Conservation (phyloP, 2,888 invertebrate genomes). For the Choreutis nemorana region DNA sequence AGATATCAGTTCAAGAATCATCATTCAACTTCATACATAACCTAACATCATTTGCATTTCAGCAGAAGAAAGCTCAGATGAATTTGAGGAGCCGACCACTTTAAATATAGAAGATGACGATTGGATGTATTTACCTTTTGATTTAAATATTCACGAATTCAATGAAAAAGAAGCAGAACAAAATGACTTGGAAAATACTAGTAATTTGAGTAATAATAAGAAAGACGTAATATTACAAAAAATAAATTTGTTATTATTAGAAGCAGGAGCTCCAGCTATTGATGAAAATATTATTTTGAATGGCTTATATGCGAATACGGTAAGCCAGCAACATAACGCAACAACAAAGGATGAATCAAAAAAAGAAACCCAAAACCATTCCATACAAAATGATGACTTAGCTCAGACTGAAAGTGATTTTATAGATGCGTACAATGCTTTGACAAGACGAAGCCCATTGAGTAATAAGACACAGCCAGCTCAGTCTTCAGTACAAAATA, state of each 20-base stretch:
- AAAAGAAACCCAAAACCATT: no score
- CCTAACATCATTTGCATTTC: conserved; percentile 57
- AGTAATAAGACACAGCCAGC: no score
- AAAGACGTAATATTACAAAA: conserved; percentile 32
- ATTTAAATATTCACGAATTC: conserved; percentile 13
- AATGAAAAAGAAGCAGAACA: conserved; percentile 7
- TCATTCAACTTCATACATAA: conserved; percentile 43
- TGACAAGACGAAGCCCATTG: conserved; percentile 46
- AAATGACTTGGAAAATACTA: conserved; percentile 11
- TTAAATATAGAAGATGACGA: conserved; percentile 42
- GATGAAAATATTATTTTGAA: conserved; percentile 38
- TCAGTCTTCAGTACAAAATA: no score
- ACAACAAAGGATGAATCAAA: conserved; percentile 6
- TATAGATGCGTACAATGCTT: conserved; percentile 54
- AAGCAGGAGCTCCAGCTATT: conserved; percentile 35
- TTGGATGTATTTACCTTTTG: conserved; percentile 52
- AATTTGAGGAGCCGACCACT: conserved; percentile 39
- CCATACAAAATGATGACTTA: no score
- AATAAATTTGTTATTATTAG: conserved; percentile 33
- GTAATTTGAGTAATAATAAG: conserved; percentile 10
- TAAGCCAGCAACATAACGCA: no score
- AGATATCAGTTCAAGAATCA: conserved; percentile 5
- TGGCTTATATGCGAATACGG: conserved; percentile 25
- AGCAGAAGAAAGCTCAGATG: conserved; percentile 62
- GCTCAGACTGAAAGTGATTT: conserved; percentile 55